Evolutionary conservation across 2,113 vertebrate species (phyloP), one percentile per base, ranked within the genome.

Genomic region (Cygnus buccinator): DNA sequence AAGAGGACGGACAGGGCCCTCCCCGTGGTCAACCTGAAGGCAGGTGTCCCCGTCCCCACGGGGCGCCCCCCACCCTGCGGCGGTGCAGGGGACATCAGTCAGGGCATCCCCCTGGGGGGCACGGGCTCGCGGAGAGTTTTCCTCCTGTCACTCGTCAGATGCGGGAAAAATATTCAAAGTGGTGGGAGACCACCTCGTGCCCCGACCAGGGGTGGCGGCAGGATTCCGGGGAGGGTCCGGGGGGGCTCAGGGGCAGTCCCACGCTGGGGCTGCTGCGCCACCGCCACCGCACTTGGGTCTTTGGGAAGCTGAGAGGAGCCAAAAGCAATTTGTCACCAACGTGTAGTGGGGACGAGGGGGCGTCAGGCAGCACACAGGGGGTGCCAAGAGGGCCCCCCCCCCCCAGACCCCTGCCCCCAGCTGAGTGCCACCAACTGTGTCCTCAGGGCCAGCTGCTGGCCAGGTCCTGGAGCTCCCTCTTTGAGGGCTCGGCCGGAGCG

Each of bases 1-100:
- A 97, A 97, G 66, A 82, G 95, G 54, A 95, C 94, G 0, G 97
- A 98, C 92, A 93, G 96, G 59, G 66, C 41, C 29, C 89, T 97
- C 35, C 97, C 98, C 54, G 8, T 98, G 1, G 17, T 97, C 67
- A 98, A 98, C 75, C 92, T 98, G 52, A 97, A 97, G 96, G 97
- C 89, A 89, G 90, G 97, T 90, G 28, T 35, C 73, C 75, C 48
- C 4, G 0, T 14, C 14, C 57, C 33, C 61, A 10, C 4, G 37
- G 61, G 37, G 28, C 5, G 28, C 14, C 26, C 54, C 46, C 46
- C 46, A 48, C 46, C 46, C 54, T 55, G 14, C 28, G 28, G 54
- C 15, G 16, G 54, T 29, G 54, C 29, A 31, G 54, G 54, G 54
- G 28, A 31, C 28, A 13, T 29, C 16, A 28, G 37, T 41, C 62